These are phyloP conservation scores for Drosophila bifasciata DNA, from an alignment of 1,140 invertebrate species.

Conservation along the genomic window DNA sequence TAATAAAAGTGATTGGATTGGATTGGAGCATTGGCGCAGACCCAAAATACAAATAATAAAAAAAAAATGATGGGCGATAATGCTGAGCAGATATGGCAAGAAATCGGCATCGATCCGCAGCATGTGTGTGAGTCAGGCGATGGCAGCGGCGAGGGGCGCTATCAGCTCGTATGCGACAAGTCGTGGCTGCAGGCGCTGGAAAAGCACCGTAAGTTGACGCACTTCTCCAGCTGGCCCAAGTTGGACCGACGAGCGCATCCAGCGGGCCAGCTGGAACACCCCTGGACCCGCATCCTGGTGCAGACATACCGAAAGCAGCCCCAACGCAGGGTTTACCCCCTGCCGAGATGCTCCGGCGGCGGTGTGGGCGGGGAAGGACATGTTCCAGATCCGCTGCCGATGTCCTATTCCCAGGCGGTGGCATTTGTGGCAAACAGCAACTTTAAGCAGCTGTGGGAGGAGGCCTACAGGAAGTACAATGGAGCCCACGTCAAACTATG, in stretches of 20 bases:
- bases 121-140: conserved; percentile 86
- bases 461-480: conserved; percentile 90
- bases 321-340: conserved; percentile 88
- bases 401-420: conserved; percentile 90
- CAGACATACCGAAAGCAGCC: conserved; percentile 85
- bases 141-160: conserved; percentile 84
- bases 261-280: conserved; percentile 64
- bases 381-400: conserved; percentile 78
- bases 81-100: conserved; percentile 85
- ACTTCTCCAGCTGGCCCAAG: conserved; percentile 82
- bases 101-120: conserved; percentile 87
- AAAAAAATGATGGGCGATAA: conserved; percentile 62
- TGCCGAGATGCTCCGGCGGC: conserved; percentile 84
- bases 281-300: conserved; percentile 70
- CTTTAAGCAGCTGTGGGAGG: conserved; percentile 93
- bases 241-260: conserved; percentile 81
- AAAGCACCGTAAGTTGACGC: conserved; percentile 84
- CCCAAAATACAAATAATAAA: not conserved
- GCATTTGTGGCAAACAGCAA: conserved; percentile 92
- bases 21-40: not conserved
- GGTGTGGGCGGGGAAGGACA: conserved; percentile 53
- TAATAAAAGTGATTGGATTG: no score
- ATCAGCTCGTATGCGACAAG: conserved; percentile 87
- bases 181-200: conserved; percentile 88
- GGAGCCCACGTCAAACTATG: conserved; percentile 64